phyloP scores from a whole-genome alignment of 2,888 invertebrate species.

The Harmothoe impar region DNA sequence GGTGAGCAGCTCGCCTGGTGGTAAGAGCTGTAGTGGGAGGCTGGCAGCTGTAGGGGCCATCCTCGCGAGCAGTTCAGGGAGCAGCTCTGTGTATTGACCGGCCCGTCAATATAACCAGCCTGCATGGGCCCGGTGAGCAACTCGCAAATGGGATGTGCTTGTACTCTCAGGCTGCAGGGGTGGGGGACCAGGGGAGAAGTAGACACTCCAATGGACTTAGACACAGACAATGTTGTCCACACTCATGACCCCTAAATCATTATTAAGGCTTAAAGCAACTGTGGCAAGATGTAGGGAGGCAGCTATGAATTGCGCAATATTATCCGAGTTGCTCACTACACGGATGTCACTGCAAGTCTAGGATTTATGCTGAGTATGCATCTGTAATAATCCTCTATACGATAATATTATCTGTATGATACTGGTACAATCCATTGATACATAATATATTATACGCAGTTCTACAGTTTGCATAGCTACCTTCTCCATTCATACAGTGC shows the following conservation, averaged over 20 bases:
- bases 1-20: background rate
- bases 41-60: background rate
- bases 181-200: background rate
- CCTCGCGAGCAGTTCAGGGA: background rate
- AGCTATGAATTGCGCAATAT: background rate
- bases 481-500: too few species aligned
- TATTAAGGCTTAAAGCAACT: background rate
- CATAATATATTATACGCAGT: too few species aligned
- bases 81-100: constrained; percentile 10
- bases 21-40: background rate
- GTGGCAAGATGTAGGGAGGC: background rate
- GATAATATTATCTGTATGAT: too few species aligned
- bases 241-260: background rate
- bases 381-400: too few species aligned
- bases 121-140: background rate
- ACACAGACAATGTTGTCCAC: background rate
- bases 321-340: background rate
- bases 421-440: too few species aligned
- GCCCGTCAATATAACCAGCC: background rate
- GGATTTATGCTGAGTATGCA: too few species aligned
- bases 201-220: background rate
- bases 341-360: too few species aligned
- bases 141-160: background rate
- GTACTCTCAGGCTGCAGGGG: background rate
- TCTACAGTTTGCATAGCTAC: too few species aligned